Base-by-base conservation (phyloP, 2,797 vertebrate species). In the Gymnoscopelus braueri region DNA sequence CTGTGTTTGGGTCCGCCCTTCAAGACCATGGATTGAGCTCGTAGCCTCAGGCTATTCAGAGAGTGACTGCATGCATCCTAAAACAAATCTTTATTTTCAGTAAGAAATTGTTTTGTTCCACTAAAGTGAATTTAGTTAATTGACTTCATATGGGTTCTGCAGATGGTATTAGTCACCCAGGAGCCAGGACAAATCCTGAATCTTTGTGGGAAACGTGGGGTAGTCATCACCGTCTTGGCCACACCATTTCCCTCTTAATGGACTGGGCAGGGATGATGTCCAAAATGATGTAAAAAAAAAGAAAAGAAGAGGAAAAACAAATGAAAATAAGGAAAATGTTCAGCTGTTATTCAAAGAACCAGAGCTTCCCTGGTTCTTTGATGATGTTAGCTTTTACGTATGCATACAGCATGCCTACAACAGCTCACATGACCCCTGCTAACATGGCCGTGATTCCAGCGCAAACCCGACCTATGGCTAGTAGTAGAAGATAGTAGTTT, bases 401-500 rank as follows among this genome's bases (percentile, higher is more conserved):
- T 50, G 19, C 55, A 54, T 71, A 23, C 47, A 53, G 15, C 39
- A 47, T 5, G 49, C 68, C 55, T 71, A 67, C 13, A 60, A 53
- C 9, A 44, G 35, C 49, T 74, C 23, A 11, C 32, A 10, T 26
- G 35, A 80, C 65, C 32, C 56, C 61, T 67, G 63, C 13, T 60
- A 5, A 19, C 19, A 19, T 11, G 60, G 59, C 19, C 19, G 29
- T 10, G 23, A 2, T 11, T 55, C 69, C 55, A 54, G 55, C 5
- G 14, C 51, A 65, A 72, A 53, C n/a, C 55, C 48, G n/a, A 3
- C 53, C 39, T 63, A 26, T 72, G 24, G 11, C 35, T 47, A 68
- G 52, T 11, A 3, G 23, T 69, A 47, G 11, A 70, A 47, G 11
- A 70, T 56, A 78, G 77, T 59, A 67, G 57, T 89, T 78, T 87